A percentile compares a stretch with the other conserved stretches of the same genome.
These are phyloP conservation scores for Drosophila greeni DNA, from an alignment of 2,888 invertebrate species.

Conservation along the genomic window DNA sequence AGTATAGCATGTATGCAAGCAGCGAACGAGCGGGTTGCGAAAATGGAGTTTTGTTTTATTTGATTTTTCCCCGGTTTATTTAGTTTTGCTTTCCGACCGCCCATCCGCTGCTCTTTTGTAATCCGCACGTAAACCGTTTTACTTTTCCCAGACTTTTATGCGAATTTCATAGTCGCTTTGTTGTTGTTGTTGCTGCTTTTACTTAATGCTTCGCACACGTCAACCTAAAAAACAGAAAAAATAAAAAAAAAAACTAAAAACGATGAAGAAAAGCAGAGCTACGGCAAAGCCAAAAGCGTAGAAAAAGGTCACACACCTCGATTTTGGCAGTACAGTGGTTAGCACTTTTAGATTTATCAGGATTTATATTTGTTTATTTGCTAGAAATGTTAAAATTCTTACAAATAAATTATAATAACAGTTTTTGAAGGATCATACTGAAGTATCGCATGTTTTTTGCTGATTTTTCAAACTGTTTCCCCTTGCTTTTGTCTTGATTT, in stretches of 20 bases:
- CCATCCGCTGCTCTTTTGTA: conserved; percentile 46
- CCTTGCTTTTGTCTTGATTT: conserved; percentile 14
- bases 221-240: conserved; percentile 45
- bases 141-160: conserved; percentile 65
- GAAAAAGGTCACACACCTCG: conserved; percentile 71
- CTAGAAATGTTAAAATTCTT: neutral
- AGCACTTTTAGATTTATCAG: neutral
- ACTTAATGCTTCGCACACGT: conserved; percentile 65
- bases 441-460: too few relatives aligned
- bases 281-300: conserved; percentile 32
- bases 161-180: conserved; percentile 61
- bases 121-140: conserved; percentile 62
- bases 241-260: conserved; percentile 6
- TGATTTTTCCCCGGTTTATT: conserved; percentile 32
- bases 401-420: neutral
- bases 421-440: too few relatives aligned
- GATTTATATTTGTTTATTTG: neutral
- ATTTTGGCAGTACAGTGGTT: conserved; percentile 19
- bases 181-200: conserved; percentile 45
- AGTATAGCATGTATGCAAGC: conserved; percentile 1
- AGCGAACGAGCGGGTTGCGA: conserved; percentile 13
- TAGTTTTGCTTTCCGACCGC: conserved; percentile 26
- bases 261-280: conserved; percentile 25
- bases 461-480: too few relatives aligned
- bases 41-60: conserved; percentile 35